Conservation (phyloP, 2,797 vertebrate species). For the Adrianichthys oophorus region DNA sequence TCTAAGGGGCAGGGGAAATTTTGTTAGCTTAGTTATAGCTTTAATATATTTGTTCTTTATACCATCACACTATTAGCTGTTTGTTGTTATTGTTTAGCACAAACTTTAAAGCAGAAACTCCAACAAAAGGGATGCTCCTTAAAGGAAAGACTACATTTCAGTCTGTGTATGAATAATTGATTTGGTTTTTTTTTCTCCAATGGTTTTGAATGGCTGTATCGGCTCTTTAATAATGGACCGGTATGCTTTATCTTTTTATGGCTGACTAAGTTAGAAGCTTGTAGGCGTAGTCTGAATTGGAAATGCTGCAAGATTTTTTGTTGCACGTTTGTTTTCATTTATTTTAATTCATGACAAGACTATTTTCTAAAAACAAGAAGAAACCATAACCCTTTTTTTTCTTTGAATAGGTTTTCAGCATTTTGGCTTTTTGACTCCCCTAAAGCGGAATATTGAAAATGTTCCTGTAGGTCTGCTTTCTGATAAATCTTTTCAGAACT, state of each 20-base stretch:
- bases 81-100: slow-evolving; percentile 3
- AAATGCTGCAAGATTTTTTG: no score
- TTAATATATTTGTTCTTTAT: background rate
- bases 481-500: slow-evolving; percentile 10
- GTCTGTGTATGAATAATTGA: slow-evolving; percentile 58
- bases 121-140: slow-evolving; percentile 7
- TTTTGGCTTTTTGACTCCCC: background rate
- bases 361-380: no score
- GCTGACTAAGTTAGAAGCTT: slow-evolving; percentile 21
- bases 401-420: no score
- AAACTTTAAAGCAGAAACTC: slow-evolving; percentile 3
- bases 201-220: slow-evolving; percentile 37
- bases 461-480: slow-evolving; percentile 23
- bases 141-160: slow-evolving; percentile 34
- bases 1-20: no score
- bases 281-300: slow-evolving; percentile 6
- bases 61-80: background rate
- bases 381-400: no score
- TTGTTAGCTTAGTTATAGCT: no score
- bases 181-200: slow-evolving; percentile 39
- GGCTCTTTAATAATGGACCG: slow-evolving; percentile 10
- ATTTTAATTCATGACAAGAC: no score
- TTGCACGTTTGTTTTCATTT: no score
- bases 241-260: slow-evolving; percentile 27
- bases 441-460: background rate